Base-by-base conservation (phyloP, 1,140 invertebrate species). In the Tenebrio molitor region DNA sequence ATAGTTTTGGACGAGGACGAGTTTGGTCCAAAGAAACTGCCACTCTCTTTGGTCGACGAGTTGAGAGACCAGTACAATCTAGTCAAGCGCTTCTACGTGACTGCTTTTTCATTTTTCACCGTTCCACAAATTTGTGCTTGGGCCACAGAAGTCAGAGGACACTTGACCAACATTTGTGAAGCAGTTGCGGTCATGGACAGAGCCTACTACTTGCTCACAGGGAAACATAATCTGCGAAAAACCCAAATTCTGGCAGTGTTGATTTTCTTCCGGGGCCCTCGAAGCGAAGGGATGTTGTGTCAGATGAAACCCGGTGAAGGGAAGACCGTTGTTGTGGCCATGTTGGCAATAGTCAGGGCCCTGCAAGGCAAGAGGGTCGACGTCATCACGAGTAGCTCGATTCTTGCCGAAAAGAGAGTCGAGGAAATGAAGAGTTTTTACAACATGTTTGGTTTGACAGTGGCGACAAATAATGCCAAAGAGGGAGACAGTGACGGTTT, bases 241-340 rank as follows among this genome's bases (percentile, higher is more conserved):
- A 65, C 62, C 5, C 62, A 65, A 21, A 65, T 41, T 10, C 17
- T 65, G 14, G 7, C 62, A 2, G 15, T 65, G n/a, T 39, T 65
- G 12, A n/a, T 42, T 10, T 65, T 65, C 12, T 21, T 64, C 10
- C 6, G 29, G 4, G 50, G 12, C 8, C 15, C 17, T 1, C 15
- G 1, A 36, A 21, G 15, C 1, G 33, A 23, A 12, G 39, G 62
- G 8, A n/a, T 8, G 1, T 21, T 65, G 1, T 39, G 34, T 4
- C 33, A 65, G n/a, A 23, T 65, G 8, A 0, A 39, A 21, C 36
- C 62, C 2, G 58, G 58, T 2, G 58, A 63, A 33, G 58, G 58
- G 0, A 63, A 63, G 33, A 34, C 58, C 1, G 16, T 39, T 19
- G 39, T 65, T 17, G 33, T 65, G 17, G 17, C 39, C n/a, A n/a